phyloP scores from a whole-genome alignment of 1,140 invertebrate genomes.

The Trichoplusia ni region DNA sequence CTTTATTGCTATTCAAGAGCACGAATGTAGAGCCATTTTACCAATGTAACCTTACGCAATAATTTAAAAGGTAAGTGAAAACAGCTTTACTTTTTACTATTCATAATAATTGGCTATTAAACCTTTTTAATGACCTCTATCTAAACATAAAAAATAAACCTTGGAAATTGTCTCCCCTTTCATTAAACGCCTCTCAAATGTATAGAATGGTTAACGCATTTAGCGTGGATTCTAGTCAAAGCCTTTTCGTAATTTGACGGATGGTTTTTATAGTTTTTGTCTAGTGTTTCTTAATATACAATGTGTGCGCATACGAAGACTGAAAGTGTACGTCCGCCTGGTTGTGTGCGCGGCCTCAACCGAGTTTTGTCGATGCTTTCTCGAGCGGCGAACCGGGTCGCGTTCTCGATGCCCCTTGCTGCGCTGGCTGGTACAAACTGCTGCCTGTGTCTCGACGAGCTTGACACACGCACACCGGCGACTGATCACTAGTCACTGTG shows the following conservation, averaged over 20 bases:
- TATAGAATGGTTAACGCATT: too few relatives aligned
- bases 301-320: slow-evolving; percentile 50
- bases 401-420: slow-evolving; percentile 72
- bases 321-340: slow-evolving; percentile 62
- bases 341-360: slow-evolving; percentile 75
- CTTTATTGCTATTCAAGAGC: too few relatives aligned
- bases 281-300: slow-evolving; percentile 39
- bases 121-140: too few relatives aligned
- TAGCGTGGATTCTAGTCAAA: too few relatives aligned
- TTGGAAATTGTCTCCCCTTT: too few relatives aligned
- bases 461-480: slow-evolving; percentile 51
- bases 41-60: too few relatives aligned
- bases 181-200: too few relatives aligned
- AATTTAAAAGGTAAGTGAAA: too few relatives aligned
- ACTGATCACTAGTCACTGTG: slow-evolving; percentile 25
- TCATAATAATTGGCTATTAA: too few relatives aligned
- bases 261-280: slow-evolving; percentile 35
- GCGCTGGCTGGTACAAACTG: slow-evolving; percentile 58
- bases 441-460: slow-evolving; percentile 37
- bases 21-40: too few relatives aligned
- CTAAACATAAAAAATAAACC: too few relatives aligned
- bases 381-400: slow-evolving; percentile 79
- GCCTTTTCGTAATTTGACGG: slow-evolving; percentile 15
- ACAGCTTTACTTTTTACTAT: too few relatives aligned
- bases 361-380: slow-evolving; percentile 81